Evolutionary conservation across 2,113 vertebrate species (phyloP).

Genomic region (Amia ocellicauda): DNA sequence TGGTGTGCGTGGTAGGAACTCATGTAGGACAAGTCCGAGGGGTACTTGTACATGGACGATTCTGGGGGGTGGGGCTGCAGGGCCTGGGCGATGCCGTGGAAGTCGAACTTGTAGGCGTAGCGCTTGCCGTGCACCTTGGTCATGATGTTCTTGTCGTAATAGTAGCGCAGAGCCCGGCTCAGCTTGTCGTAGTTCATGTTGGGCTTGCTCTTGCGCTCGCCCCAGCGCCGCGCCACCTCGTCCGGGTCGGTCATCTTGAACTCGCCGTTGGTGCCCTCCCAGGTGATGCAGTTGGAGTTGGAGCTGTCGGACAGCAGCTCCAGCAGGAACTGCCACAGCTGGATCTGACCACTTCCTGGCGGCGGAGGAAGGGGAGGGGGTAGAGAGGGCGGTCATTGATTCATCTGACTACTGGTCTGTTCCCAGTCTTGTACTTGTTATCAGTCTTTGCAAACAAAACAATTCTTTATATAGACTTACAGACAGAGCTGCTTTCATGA

Average conservation of each 20-base stretch:
- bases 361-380: not conserved
- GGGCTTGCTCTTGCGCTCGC: constrained; percentile 81
- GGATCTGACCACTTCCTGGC: constrained; percentile 82
- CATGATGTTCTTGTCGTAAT: constrained; percentile 92
- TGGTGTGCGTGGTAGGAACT: constrained; percentile 80
- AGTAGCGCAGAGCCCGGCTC: constrained; percentile 83
- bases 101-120: constrained; percentile 88
- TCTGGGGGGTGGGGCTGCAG: constrained; percentile 82
- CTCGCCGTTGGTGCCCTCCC: constrained; percentile 85
- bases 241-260: constrained; percentile 88
- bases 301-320: constrained; percentile 83
- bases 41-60: constrained; percentile 83
- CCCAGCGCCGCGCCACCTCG: constrained; percentile 84
- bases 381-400: not conserved
- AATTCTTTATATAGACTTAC: too few species aligned
- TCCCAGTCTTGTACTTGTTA: too few species aligned
- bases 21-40: constrained; percentile 81
- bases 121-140: constrained; percentile 88
- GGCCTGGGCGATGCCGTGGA: constrained; percentile 86
- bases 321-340: constrained; percentile 85
- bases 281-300: constrained; percentile 84
- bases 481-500: too few species aligned
- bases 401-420: not conserved
- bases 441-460: too few species aligned
- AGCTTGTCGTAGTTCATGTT: constrained; percentile 92